These are phyloP conservation scores for Caradrina kadenii DNA, from an alignment of 2,888 invertebrate genomes.

Conservation along the genomic window DNA sequence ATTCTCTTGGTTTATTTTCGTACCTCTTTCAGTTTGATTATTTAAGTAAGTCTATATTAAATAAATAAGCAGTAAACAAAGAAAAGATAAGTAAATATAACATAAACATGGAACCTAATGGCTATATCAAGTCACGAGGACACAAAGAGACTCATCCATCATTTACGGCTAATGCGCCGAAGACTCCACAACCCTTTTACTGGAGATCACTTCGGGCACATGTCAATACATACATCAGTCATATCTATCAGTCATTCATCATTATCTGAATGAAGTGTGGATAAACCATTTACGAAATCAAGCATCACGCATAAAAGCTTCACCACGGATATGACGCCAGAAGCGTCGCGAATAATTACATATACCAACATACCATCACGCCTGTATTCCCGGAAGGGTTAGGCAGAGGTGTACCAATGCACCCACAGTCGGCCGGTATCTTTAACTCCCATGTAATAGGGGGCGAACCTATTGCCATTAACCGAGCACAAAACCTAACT, in stretches of 20 bases:
- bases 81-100: conserved; percentile 48
- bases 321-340: not conserved
- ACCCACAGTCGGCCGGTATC: too few species aligned
- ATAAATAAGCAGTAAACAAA: conserved; percentile 28
- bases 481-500: too few species aligned
- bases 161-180: conserved; percentile 81
- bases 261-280: conserved; percentile 37
- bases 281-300: conserved; percentile 24
- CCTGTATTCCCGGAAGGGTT: too few species aligned
- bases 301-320: not conserved
- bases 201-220: conserved; percentile 62
- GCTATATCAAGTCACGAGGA: conserved; percentile 74
- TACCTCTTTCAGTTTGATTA: not conserved
- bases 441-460: too few species aligned
- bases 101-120: conserved; percentile 70
- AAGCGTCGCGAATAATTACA: not conserved
- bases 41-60: conserved; percentile 21
- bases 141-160: conserved; percentile 82
- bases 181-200: conserved; percentile 83
- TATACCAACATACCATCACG: too few species aligned
- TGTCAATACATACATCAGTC: conserved; percentile 72
- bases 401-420: too few species aligned
- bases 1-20: not conserved
- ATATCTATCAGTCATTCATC: conserved; percentile 61
- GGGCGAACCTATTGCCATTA: too few species aligned